Base-by-base conservation (phyloP, 2,888 invertebrate genomes). In the Drosophila rubida region DNA sequence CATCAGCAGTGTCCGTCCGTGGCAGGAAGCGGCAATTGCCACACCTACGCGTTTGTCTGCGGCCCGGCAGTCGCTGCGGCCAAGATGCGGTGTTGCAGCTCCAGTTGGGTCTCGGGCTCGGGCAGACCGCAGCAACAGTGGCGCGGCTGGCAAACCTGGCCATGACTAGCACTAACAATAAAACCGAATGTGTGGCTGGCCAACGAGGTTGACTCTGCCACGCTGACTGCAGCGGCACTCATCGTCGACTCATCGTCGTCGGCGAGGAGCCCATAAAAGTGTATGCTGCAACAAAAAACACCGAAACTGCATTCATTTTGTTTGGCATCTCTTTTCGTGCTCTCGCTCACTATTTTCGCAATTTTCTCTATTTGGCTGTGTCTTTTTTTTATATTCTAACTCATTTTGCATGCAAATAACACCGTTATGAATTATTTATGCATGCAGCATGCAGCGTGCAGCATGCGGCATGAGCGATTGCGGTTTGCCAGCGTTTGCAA, bases 341-440 rank as follows among this genome's bases (percentile, higher is more conserved):
- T 35, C 27, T 11, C 9, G 8, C 50, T 45, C 60, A 41, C 46
- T 60, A 53, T 58, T 85, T 55, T 37, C 50, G 35, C 42, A 46
- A 13, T 51, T 44, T 60, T 32, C 25, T 44, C 8, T 14, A 22
- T 16, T 50, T 64, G 30, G 13, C 13, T 48, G 71, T 76, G 53
- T 7, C 9, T 9, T 27, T 8, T 27, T 32, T 48, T 76, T 75
- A 57, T 68, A 62, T 78, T 70, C 68, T 62, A 77, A 69, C 88
- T 85, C 88, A 88, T 85, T 88, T 88, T 65, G 77, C 62, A 87
- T 88, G 88, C 84, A 85, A 85, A 88, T 85, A 88, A 87, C 83
- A 80, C 68, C 62, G 85, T 67, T 77, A 87, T 88, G 88, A 87
- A 85, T 87, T 87, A 88, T 88, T 87, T 80, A 84, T 88, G 76